Base-by-base conservation (phyloP, 1,140 invertebrate genomes). In the Tetraneura akinire region DNA sequence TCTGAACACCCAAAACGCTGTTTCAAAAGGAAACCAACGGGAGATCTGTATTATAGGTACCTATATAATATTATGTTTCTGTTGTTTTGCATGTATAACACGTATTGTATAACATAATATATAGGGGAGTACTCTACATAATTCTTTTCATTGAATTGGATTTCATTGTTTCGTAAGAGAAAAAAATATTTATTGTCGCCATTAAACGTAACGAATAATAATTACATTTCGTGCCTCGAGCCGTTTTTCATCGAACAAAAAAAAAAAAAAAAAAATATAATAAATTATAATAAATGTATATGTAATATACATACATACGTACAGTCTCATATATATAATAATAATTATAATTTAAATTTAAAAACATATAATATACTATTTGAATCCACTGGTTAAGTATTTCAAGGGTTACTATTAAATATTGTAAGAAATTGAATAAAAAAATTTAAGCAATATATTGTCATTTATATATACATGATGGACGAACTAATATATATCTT, bases 31-130 rank as follows among this genome's bases (percentile, higher is more conserved):
- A 78, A 62, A 78, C 74, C 74, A 55, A 78, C 74, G 74, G 74
- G 74, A 78, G 74, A 78, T 78, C 47, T 60, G 74, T 78, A 78
- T 78, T 78, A 60, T 60, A 57, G 32, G 32, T 37, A 37, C n/a
- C n/a, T n/a, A n/a, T n/a, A n/a, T n/a, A n/a, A n/a, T 37, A 37
- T 4, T 71, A 16, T 62, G 60, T 45, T 55, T 78, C 42, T 78
- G 60, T 76, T 76, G 71, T 76, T 78, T 60, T 42, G 74, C 74
- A 60, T 62, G 74, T 42, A 62, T 78, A 76, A 55, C 47, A 57
- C n/a, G 71, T 55, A 76, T 76, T 76, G 71, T 76, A 32, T 76
- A 62, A 78, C 53, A 47, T 78, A 78, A 78, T n/a, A n/a, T n/a
- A n/a, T n/a, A 55, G 74, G 74, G 62, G 74, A 62, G 37, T 60